These are phyloP conservation scores for Phenganax marumi DNA, from an alignment of 92 coral and sea anemone species.

Conservation along the genomic window DNA sequence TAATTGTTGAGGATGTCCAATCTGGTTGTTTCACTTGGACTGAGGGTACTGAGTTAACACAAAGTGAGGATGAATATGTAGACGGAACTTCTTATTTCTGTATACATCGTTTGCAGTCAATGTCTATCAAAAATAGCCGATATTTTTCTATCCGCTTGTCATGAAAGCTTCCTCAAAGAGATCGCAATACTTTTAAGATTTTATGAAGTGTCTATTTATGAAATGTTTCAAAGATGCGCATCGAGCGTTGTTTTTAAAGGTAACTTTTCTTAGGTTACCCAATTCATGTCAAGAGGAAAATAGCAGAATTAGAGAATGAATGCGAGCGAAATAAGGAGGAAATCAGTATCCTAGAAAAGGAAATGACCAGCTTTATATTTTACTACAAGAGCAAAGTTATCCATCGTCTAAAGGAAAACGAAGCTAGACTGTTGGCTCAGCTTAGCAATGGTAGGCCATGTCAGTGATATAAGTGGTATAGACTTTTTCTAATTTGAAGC, in stretches of 20 bases:
- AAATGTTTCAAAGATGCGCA: neutral
- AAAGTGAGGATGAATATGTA: neutral
- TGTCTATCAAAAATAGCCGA: too few relatives aligned
- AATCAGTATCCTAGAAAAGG: slow-evolving; percentile 30
- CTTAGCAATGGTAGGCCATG: slow-evolving; percentile 7
- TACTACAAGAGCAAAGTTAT: slow-evolving; percentile 24
- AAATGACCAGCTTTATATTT: slow-evolving; percentile 26
- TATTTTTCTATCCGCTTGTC: too few relatives aligned
- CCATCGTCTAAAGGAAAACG: slow-evolving; percentile 10
- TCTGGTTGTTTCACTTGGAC: slow-evolving; percentile 37
- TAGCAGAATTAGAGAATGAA: slow-evolving; percentile 25
- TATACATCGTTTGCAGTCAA: too few relatives aligned
- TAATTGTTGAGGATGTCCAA: slow-evolving; percentile 39
- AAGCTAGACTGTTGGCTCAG: neutral
- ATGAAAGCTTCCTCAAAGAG: neutral
- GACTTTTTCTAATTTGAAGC: neutral
- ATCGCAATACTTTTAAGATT: neutral
- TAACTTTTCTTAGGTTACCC: slow-evolving; percentile 21
- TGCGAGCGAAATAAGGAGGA: slow-evolving; percentile 39
- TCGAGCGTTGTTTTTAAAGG: neutral
- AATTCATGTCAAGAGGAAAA: slow-evolving; percentile 12
- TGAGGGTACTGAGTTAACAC: slow-evolving; percentile 17
- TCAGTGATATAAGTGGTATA: neutral
- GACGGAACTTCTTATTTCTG: too few relatives aligned
- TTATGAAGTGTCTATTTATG: neutral